Base-by-base conservation (phyloP, 2,888 invertebrate species). In the Tachina lurida region DNA sequence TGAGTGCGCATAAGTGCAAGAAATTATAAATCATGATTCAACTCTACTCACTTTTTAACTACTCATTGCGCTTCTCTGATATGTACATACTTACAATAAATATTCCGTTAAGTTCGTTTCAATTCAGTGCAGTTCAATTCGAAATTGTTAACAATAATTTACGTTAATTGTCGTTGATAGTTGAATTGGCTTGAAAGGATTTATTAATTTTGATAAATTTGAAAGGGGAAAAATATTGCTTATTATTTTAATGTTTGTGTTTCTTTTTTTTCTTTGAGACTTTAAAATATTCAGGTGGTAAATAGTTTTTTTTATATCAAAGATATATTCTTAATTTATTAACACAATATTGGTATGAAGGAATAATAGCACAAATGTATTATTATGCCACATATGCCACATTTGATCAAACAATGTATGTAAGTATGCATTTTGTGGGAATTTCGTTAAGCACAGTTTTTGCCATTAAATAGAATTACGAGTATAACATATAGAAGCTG, bases 161-260 rank as follows among this genome's bases (percentile, higher is more conserved):
- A 85, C 77, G 43, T 82, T 82, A 85, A 85, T 85, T 85, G 74
- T 68, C 63, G 81, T 74, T 85, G 85, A 85, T 81, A 85, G 77
- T 67, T 77, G 77, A 74, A 74, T 81, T 58, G 81, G 54, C 76
- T 81, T 49, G 76, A 76, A 80, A 80, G 84, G 84, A 80, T 84
- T 84, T 80, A 85, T 80, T 71, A 67, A 62, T 74, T 85, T 68
- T 77, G 84, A 77, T 85, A 68, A 77, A 79, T 85, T 85, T 74
- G 68, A 85, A 85, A 74, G 81, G 68, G 67, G 62, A 68, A 68
- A 79, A 52, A 68, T 79, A 73, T 71, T 71, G 73, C 4, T 45
- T 56, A 60, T 60, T 62, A 41, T 62, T 49, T 9, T n/a, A 39
- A 4, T 8, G 1, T 31, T 31, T 5, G 9, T 49, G 5, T 54